Percentiles rank a stretch among this genome's conserved stretches.
Conservation (phyloP, 92 coral and sea anemone species). For the Anthopleura xanthogrammica region DNA sequence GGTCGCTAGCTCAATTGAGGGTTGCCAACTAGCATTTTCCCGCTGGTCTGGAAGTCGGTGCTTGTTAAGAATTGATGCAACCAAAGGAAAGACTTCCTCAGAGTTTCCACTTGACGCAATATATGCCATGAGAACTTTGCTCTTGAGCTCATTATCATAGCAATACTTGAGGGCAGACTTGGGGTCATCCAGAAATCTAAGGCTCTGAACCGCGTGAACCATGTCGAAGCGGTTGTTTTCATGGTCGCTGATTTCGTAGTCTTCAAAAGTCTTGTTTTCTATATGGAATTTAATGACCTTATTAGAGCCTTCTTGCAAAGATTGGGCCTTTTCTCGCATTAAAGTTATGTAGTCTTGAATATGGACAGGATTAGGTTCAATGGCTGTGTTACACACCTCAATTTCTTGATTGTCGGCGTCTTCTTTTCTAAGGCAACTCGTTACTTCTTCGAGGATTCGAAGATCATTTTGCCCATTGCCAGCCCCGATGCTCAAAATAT, state of each 20-base stretch:
- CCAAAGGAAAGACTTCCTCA: not conserved
- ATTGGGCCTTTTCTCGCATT: not conserved
- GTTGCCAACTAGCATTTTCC: too few relatives aligned
- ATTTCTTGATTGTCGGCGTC: not conserved
- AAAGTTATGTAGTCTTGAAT: too few relatives aligned
- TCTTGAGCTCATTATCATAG: not conserved
- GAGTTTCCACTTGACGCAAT: not conserved
- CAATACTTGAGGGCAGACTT: not conserved
- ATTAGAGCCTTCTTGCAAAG: not conserved
- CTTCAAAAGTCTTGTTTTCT: not conserved
- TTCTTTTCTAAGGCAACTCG: not conserved
- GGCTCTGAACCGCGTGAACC: not conserved
- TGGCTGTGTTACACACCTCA: not conserved
- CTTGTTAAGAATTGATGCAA: not conserved
- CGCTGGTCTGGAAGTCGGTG: not conserved
- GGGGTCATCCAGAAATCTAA: not conserved
- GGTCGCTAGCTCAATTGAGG: not conserved
- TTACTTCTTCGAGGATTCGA: not conserved
- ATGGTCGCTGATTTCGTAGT: not conserved
- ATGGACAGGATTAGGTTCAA: not conserved
- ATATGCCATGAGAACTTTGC: not conserved
- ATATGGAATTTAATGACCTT: not conserved
- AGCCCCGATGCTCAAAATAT: not conserved
- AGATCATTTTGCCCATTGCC: not conserved
- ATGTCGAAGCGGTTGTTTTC: not conserved